phyloP scores from a whole-genome alignment of 2,888 invertebrate species.

The Bhutanitis thaidina region DNA sequence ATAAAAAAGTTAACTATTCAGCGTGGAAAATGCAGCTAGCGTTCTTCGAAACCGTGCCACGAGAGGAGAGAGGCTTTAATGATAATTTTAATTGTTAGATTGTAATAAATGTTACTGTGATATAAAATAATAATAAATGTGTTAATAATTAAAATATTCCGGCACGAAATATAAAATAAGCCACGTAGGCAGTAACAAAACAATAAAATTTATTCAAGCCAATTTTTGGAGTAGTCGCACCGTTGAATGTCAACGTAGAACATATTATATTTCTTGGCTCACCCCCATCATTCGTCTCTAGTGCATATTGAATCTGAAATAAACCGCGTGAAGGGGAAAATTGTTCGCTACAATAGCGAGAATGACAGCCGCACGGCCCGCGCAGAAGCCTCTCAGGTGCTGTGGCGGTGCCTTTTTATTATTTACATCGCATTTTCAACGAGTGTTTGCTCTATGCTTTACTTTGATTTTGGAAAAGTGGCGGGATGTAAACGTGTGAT shows the following conservation, averaged over 20 bases:
- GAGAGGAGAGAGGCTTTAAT: too few species aligned
- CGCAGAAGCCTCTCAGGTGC: conserved; percentile 47
- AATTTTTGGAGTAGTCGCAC: conserved; percentile 29
- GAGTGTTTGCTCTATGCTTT: conserved; percentile 74
- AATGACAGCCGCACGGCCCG: conserved; percentile 54
- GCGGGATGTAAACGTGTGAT: conserved; percentile 67
- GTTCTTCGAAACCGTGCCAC: too few species aligned
- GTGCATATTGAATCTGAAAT: conserved; percentile 77
- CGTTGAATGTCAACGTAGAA: conserved; percentile 45
- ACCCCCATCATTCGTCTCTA: conserved; percentile 47
- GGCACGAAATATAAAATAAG: too few species aligned
- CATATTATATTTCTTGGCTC: conserved; percentile 64
- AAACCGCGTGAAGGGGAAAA: conserved; percentile 62
- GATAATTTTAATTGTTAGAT: too few species aligned
- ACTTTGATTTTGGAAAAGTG: conserved; percentile 76
- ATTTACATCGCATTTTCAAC: conserved; percentile 78
- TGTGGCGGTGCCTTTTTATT: conserved; percentile 67
- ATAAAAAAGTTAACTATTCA: too few species aligned
- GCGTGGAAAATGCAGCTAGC: too few species aligned
- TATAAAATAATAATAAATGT: too few species aligned
- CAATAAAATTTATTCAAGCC: conserved; percentile 29
- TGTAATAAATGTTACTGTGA: too few species aligned
- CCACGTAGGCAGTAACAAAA: conserved; percentile 18
- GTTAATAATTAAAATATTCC: too few species aligned
- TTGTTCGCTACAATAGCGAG: conserved; percentile 55